Evolutionary conservation across 2,113 vertebrate species (phyloP), one percentile per base, ranked within the genome.

Genomic region (Hyperopisus bebe): DNA sequence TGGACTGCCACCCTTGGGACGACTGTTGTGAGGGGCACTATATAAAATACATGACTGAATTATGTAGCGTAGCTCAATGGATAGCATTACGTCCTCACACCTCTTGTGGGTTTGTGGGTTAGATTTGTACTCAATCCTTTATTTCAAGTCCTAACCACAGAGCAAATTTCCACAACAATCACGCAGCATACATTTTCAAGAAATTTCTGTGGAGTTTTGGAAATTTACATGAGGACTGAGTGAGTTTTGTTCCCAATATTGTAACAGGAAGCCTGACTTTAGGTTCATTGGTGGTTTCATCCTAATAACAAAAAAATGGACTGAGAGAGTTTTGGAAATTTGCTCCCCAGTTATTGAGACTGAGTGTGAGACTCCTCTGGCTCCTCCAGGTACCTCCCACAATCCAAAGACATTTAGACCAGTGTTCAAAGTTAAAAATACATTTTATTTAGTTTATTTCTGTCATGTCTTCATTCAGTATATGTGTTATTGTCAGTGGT

Each of bases 381-480:
- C 9, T 70, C 10, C 27, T 31, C 62, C 3, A 31, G n/a, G 3
- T 31, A 70, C 62, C 62, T 27, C 62, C 62, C n/a, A 66, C 62
- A 70, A 70, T 70, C n/a, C 62, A 70, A 70, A 70, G 62, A 70
- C 62, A 70, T 31, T 31, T 31, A 70, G 10, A 13, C 62, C 62
- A 70, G 10, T 4, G n/a, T 70, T 70, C 62, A 70, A 70, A 70
- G 62, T 70, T 70, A 70, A 70, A 70, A 70, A 70, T 70, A 70
- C 62, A 70, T 70, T 70, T 70, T 70, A 66, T 66, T 66, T 66
- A 66, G 62, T 66, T 66, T 66, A 31, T 70, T 70, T 70, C 62
- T 70, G 62, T 70, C 62, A 70, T 70, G 62, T 70, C 62, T 70
- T 70, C 62, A 70, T 70, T 70, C 62, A 66, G 62, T 66, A 70